Evolutionary conservation across 2,888 invertebrate genomes (phyloP), one percentile per base, ranked within the genome.

Genomic region (Sarcophaga rosellei): DNA sequence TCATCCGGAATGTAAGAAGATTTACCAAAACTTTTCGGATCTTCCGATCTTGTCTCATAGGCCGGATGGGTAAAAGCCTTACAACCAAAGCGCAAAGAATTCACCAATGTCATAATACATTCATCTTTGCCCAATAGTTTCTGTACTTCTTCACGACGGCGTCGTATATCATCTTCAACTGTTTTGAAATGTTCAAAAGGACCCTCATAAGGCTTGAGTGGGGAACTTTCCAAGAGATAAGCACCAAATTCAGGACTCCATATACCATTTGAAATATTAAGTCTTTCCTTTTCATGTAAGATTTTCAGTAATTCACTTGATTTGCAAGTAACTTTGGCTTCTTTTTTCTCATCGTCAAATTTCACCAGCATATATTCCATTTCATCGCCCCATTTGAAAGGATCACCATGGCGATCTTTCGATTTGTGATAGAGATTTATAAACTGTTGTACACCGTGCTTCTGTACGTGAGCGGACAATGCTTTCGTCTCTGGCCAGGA

Each of bases 201-300:
- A 0, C 98, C 98, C 8, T 99, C 99, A 90, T 99, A 99, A 0
- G 98, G 98, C 91, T 96, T 96, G 2, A 99, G 99, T 0, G 99
- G 99, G 0, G 99, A 99, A 21, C 99, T 99, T 94, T 99, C 99
- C 81, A 99, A 95, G 99, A 99, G 99, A 92, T 99, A 99, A n/a
- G 97, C 96, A 3, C 98, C 99, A 94, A 98, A 99, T 94, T 99
- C 99, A 0, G 99, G 99, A 75, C 99, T 95, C 99, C 99, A 99
- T 63, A 98, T 93, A 20, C 63, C 81, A 23, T 53, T 57, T 15
- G 53, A 23, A 17, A 0, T 97, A 97, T 91, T 97, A 97, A 0
- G 96, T 96, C 74, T 83, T 94, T 98, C 98, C 91, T 96, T 97
- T 93, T 97, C 96, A 91, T 98, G 97, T 53, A 99, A 94, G 88